Conservation (phyloP, 2,888 invertebrate species). For the Rapana venosa region DNA sequence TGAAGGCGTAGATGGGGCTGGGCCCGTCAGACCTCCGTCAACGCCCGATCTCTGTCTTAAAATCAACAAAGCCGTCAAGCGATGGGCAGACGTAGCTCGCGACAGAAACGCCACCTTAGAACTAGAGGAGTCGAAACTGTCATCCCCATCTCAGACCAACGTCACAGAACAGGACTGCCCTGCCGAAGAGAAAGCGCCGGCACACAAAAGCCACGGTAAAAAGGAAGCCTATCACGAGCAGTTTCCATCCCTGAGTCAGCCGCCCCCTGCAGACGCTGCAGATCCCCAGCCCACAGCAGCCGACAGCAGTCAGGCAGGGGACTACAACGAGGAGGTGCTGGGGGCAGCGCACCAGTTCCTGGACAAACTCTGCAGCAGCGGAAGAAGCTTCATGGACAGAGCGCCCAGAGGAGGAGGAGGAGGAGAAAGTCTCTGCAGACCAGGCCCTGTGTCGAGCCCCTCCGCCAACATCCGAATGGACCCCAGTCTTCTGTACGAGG, state of each 20-base stretch:
- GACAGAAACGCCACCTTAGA: slow-evolving; percentile 12
- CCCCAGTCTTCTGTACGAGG: slow-evolving; percentile 32
- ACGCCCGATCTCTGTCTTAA: not conserved
- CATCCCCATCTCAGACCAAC: not conserved
- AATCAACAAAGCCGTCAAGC: slow-evolving; percentile 33
- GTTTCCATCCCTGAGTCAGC: slow-evolving; percentile 13
- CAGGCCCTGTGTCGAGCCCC: not conserved
- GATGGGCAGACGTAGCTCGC: slow-evolving; percentile 55
- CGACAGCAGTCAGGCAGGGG: not conserved
- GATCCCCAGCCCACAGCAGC: not conserved
- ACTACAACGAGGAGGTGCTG: not conserved
- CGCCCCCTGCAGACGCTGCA: not conserved
- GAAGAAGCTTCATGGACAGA: not conserved
- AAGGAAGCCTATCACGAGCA: slow-evolving; percentile 25
- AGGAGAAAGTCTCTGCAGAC: not conserved
- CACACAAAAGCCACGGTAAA: not conserved
- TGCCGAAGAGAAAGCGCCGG: not conserved
- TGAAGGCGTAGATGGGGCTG: not conserved
- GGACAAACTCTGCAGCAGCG: slow-evolving; percentile 12
- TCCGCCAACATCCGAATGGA: slow-evolving; percentile 9
- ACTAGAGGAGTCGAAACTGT: not conserved
- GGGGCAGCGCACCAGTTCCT: slow-evolving; percentile 28
- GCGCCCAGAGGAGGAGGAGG: not conserved
- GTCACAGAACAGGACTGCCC: not conserved
- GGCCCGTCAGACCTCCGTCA: not conserved